A percentile compares a stretch with the other conserved stretches of the same genome.
phyloP scores from a whole-genome alignment of 2,888 invertebrate species.

The Drepana falcataria region DNA sequence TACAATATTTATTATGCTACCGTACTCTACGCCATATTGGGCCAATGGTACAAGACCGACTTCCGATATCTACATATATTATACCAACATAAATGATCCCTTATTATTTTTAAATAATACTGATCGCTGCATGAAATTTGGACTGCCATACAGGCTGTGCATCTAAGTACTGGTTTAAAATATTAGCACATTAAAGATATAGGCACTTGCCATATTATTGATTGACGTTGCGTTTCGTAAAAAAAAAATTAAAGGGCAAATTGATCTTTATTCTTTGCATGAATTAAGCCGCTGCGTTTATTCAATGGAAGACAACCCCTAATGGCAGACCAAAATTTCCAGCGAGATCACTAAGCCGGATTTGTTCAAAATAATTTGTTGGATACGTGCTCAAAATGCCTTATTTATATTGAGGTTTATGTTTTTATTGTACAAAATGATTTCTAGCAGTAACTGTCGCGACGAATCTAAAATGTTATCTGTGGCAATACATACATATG shows the following conservation, averaged over 20 bases:
- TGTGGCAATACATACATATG: not conserved
- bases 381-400: not conserved
- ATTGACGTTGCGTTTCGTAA: no score
- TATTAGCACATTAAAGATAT: no score
- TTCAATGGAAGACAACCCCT: no score
- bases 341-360: no score
- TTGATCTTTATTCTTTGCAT: no score
- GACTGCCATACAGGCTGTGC: not conserved
- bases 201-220: no score
- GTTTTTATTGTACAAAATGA: not conserved
- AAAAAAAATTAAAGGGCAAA: no score
- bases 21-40: not conserved
- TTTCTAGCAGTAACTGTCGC: not conserved
- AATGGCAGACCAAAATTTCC: no score
- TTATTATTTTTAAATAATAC: not conserved
- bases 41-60: no score
- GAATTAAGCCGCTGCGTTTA: no score
- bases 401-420: not conserved
- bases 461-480: not conserved
- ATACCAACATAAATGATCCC: not conserved
- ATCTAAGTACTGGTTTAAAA: no score
- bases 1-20: slow-evolving; percentile 1
- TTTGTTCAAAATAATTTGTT: not conserved
- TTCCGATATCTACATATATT: not conserved
- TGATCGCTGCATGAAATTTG: not conserved